Evolutionary conservation across 2,113 vertebrate species (phyloP), one percentile per base, ranked within the genome.

Genomic region (Cygnus atratus): DNA sequence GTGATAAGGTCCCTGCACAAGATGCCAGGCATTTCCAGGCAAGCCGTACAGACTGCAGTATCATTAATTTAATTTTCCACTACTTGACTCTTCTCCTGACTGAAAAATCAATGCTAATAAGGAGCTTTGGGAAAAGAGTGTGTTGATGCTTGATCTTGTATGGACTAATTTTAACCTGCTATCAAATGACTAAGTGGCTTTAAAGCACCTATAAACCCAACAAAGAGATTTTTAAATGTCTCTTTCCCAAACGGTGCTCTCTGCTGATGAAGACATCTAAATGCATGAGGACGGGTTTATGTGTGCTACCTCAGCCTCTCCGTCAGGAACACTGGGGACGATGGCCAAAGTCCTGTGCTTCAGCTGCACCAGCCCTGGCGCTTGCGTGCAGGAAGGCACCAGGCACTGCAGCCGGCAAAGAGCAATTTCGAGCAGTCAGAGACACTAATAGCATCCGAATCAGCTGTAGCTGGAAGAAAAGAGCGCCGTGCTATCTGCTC

Each of bases 51-150:
- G 22, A 87, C 48, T 0, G 3, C 88, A 92, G 90, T 24, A 68
- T 73, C 84, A 9, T 94, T 95, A 93, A 97, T 96, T 96, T 88
- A 93, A 94, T 94, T 88, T 96, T 87, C 88, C 37, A 73, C 84
- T 68, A 43, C 76, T 74, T 9, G 0, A 33, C 84, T 88, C 61
- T 37, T 66, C 80, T 87, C 86, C 72, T 94, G 88, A 93, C 83
- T 94, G 95, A 97, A 96, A 96, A 97, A 96, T 97, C 95, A 94
- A 92, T 96, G 95, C 80, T 96, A 94, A 94, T 95, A 96, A 96
- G 90, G 86, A 96, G 95, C 90, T 92, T 28, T 93, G 93, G 93
- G 86, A 88, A 95, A 95, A 93, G 93, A 61, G 83, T 72, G 35
- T 87, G 92, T 93, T 94, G 93, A 82, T 93, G 77, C 50, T 90